These are phyloP conservation scores for Venturia canescens DNA, from an alignment of 1,140 invertebrate species.

Conservation along the genomic window DNA sequence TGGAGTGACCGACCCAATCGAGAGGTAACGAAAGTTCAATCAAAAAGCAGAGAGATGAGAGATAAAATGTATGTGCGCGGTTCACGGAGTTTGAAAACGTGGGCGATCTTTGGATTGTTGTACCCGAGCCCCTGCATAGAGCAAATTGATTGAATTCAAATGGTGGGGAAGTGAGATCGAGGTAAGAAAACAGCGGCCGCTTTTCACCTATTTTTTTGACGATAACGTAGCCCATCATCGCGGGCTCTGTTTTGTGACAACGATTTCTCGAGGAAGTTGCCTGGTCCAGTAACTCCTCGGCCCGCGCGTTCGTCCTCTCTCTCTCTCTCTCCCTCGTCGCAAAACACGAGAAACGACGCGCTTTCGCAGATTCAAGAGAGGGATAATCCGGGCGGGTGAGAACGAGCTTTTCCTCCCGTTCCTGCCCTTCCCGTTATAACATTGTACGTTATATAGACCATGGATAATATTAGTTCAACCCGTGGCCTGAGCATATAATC, in stretches of 20 bases:
- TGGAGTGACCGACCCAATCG: no score
- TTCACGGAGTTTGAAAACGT: no score
- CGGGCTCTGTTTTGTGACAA: neutral
- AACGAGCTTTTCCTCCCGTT: slow-evolving; percentile 20
- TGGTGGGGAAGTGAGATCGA: neutral
- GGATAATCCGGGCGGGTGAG: slow-evolving; percentile 22
- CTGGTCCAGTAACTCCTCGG: neutral
- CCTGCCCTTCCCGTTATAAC: slow-evolving; percentile 12
- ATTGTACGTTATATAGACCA: slow-evolving; percentile 38
- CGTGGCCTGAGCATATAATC: slow-evolving; percentile 37
- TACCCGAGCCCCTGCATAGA: no score
- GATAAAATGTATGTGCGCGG: no score
- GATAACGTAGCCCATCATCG: neutral
- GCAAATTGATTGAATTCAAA: neutral
- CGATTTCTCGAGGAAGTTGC: neutral
- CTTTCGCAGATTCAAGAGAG: slow-evolving; percentile 11
- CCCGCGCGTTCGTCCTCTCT: neutral
- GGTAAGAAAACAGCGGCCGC: neutral
- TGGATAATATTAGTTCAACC: slow-evolving; percentile 44
- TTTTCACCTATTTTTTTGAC: neutral
- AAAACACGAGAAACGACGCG: neutral
- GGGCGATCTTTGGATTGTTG: no score
- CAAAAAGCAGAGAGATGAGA: no score
- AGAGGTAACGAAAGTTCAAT: no score
- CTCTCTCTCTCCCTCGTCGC: neutral